phyloP scores from a whole-genome alignment of 2,888 invertebrate species.

The Nephrotoma guestfalica region DNA sequence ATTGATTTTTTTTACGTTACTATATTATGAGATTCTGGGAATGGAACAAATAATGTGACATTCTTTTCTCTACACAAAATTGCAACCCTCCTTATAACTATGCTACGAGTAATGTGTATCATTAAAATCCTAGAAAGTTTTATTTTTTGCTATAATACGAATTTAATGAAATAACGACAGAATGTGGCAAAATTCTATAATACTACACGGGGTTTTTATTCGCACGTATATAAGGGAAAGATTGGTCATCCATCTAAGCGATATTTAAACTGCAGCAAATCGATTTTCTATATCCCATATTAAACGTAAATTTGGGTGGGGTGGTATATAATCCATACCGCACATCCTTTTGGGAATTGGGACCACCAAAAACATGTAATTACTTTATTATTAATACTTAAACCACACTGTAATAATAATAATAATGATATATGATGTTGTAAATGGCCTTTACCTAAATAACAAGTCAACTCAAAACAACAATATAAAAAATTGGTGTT shows the following conservation, averaged over 20 bases:
- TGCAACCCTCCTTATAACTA: background rate
- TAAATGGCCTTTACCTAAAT: background rate
- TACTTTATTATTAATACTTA: background rate
- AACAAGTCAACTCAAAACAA: background rate
- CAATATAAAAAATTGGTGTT: background rate
- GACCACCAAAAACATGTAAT: background rate
- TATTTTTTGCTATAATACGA: background rate
- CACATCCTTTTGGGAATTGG: background rate
- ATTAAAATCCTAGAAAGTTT: background rate
- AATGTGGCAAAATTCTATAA: background rate
- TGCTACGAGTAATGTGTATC: background rate
- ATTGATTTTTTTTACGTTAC: background rate
- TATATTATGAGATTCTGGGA: background rate
- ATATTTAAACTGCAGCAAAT: background rate
- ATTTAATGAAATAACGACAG: background rate
- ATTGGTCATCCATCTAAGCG: background rate
- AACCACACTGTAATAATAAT: background rate
- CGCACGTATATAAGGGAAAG: background rate
- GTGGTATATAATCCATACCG: background rate
- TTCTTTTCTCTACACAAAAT: background rate
- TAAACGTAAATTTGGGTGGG: background rate
- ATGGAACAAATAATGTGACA: background rate
- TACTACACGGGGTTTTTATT: background rate
- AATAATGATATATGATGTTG: too few relatives aligned
- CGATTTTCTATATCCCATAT: background rate